Base-by-base conservation (phyloP, 2,797 vertebrate species). In the Hyperoplus lanceolatus region DNA sequence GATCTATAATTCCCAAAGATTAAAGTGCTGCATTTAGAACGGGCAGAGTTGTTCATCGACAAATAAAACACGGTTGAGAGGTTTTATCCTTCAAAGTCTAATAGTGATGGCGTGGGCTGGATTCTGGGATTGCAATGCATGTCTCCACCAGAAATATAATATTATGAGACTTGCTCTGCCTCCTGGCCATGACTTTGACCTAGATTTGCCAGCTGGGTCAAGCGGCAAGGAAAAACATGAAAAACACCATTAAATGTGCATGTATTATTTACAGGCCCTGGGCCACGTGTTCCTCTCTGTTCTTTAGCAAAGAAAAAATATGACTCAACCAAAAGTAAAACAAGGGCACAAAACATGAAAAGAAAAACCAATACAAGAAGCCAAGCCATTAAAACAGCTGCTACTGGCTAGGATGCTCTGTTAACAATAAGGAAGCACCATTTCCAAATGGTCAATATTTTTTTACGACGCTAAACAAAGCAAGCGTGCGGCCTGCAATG, bases 251-350 rank as follows among this genome's bases (percentile, higher is more conserved):
- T 84, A 90, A 88, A 91, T 70, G 45, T 60, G 65, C 88, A 91
- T 92, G 74, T 73, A 90, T 90, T 84, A 94, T 93, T 94, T 90
- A 92, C 36, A 83, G 64, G 66, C 70, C 70, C 11, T 68, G 54
- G 66, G 73, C 63, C 63, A 77, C 5, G 6, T 59, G 59, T 80
- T 77, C 72, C 49, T 66, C 68, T 78, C 70, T 77, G 67, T 70
- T 89, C 75, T 82, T 73, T 42, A 68, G 70, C 7, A 51, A 70
- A 45, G 14, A 64, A 16, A 29, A 60, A 48, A 75, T 70, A 38
- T 75, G 57, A 21, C 16, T 43, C 6, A 45, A 73, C n/a, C 43
- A 78, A 83, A 71, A 85, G 82, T 89, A 78, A 88, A 21, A 86
- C 49, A n/a, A 55, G 50, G 42, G 59, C 73, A 62, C 67, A 61